A percentile compares a stretch with the other conserved stretches of the same genome.
These are phyloP conservation scores for Ephialtes manifestator DNA, from an alignment of 2,888 invertebrate species.

Conservation along the genomic window DNA sequence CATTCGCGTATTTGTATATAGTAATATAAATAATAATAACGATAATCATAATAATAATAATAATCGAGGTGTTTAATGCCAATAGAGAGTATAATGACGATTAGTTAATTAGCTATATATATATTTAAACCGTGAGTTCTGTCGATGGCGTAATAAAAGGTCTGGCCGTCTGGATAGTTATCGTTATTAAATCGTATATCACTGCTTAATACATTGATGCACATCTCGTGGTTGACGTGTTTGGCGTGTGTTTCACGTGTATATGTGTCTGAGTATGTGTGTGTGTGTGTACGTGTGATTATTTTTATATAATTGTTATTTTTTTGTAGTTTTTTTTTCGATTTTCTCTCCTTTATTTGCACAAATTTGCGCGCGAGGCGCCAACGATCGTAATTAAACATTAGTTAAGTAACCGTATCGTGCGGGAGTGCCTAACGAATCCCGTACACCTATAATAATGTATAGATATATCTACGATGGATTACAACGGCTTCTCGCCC, in stretches of 20 bases:
- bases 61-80: constrained; percentile 16
- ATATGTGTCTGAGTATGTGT: constrained; percentile 11
- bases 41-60: constrained; percentile 21
- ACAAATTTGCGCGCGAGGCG: constrained; percentile 65
- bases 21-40: neutral
- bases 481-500: constrained; percentile 64
- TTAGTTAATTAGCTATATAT: constrained; percentile 31
- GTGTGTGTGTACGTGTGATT: constrained; percentile 14
- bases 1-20: constrained; percentile 6
- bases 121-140: constrained; percentile 42
- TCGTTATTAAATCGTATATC: constrained; percentile 65
- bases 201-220: constrained; percentile 59
- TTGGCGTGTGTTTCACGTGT: constrained; percentile 52
- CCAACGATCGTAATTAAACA: constrained; percentile 68
- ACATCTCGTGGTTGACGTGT: constrained; percentile 38
- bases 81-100: constrained; percentile 23
- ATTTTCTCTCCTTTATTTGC: constrained; percentile 65
- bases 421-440: constrained; percentile 58
- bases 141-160: constrained; percentile 65
- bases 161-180: constrained; percentile 45
- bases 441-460: constrained; percentile 54
- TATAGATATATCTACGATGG: constrained; percentile 59
- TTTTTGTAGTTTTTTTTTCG: constrained; percentile 43
- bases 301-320: constrained; percentile 18
- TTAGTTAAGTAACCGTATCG: constrained; percentile 60